Conservation (phyloP, 2,797 vertebrate species). For the Microcaecilia unicolor region DNA sequence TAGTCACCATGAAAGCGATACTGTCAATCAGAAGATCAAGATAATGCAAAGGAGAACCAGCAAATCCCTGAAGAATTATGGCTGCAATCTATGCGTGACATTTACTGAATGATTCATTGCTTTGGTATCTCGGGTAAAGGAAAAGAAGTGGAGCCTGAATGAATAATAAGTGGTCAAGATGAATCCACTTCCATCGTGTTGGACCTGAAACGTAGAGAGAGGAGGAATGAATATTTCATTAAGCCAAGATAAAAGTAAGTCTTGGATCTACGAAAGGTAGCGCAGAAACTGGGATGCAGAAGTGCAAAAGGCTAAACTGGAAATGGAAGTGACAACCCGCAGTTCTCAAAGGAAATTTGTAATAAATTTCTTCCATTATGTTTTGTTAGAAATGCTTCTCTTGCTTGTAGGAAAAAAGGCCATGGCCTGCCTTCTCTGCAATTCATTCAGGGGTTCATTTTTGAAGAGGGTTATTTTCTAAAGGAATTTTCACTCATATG, state of each 20-base stretch:
- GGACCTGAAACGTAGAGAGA: conserved; percentile 6
- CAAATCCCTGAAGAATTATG: background rate
- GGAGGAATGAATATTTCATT: conserved; percentile 11
- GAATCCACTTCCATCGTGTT: conserved; percentile 7
- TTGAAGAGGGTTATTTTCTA: no score
- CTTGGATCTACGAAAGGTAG: conserved; percentile 5
- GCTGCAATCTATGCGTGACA: background rate
- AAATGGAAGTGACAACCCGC: background rate
- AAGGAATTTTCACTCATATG: no score
- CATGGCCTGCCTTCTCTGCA: no score
- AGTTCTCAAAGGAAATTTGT: no score
- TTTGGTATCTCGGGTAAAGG: conserved; percentile 6
- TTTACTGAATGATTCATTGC: conserved; percentile 21
- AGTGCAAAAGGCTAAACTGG: background rate
- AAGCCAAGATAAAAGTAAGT: background rate
- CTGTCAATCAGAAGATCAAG: conserved; percentile 33
- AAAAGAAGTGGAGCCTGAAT: conserved; percentile 12
- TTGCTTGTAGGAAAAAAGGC: no score
- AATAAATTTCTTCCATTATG: no score
- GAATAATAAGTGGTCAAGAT: conserved; percentile 7
- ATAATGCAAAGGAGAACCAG: conserved; percentile 11
- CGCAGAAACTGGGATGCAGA: background rate
- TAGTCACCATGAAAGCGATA: conserved; percentile 19
- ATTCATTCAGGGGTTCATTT: no score
- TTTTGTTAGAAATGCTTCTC: no score